Percentiles rank a stretch among this genome's conserved stretches.
phyloP scores from a whole-genome alignment of 2,797 vertebrate genomes.

The Pteropus rufus region DNA sequence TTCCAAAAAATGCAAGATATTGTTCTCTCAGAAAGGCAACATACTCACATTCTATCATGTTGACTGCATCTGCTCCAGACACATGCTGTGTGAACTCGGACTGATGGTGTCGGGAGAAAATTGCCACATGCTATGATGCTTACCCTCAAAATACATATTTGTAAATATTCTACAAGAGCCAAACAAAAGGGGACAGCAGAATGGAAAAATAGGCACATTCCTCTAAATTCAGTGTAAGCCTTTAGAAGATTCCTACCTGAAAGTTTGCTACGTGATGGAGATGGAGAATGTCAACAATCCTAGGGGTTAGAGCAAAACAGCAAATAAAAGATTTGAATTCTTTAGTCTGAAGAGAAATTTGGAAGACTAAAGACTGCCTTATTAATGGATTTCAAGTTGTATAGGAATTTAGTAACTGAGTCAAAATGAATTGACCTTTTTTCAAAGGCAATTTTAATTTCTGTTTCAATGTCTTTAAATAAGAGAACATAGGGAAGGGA shows the following conservation, averaged over 20 bases:
- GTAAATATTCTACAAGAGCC: neutral
- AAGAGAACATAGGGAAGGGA: neutral
- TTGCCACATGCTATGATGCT: neutral
- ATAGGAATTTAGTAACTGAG: conserved; percentile 55
- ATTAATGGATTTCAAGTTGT: conserved; percentile 56
- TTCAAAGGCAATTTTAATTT: conserved; percentile 57
- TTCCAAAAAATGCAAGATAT: conserved; percentile 64
- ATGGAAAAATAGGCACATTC: neutral
- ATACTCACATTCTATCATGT: conserved; percentile 24
- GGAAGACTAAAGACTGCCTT: conserved; percentile 46
- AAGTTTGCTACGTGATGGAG: neutral
- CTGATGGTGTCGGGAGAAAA: neutral
- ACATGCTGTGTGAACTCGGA: neutral
- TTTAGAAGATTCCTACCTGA: neutral
- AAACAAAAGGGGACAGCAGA: neutral
- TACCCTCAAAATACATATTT: neutral
- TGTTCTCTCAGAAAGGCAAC: conserved; percentile 70
- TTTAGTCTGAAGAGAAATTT: conserved; percentile 33
- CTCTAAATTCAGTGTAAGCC: neutral
- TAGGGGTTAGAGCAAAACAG: neutral
- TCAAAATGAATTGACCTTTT: conserved; percentile 66
- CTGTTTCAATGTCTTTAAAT: conserved; percentile 28
- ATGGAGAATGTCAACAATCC: neutral
- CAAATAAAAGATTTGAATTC: conserved; percentile 4
- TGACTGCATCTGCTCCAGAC: neutral